Evolutionary conservation across 2,113 vertebrate species (phyloP).

Genomic region (Crotalus tigris): DNA sequence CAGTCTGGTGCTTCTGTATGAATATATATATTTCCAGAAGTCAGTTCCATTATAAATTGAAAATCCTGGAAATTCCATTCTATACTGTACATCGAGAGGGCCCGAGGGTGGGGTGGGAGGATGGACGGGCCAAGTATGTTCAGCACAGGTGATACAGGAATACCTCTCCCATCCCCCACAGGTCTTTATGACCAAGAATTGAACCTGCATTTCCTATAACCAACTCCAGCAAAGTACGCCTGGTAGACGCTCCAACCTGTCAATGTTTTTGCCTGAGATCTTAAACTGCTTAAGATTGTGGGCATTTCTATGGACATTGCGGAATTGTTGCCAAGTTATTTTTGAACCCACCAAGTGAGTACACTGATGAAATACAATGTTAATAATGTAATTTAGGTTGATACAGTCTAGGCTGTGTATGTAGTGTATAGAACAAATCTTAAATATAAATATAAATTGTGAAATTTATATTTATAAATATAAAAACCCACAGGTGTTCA

Average conservation of each 20-base stretch:
- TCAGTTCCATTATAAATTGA: not conserved
- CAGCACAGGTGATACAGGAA: not conserved
- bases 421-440: not conserved
- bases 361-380: not conserved
- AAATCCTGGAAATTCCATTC: not conserved
- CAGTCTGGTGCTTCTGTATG: not conserved
- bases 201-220: not conserved
- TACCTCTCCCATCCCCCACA: too few species aligned
- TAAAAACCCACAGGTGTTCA: not conserved
- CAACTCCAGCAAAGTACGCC: not conserved
- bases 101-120: not conserved
- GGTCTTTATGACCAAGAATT: not conserved
- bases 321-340: not conserved
- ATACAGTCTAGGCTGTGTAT: not conserved
- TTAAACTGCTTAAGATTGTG: not conserved
- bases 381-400: not conserved
- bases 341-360: not conserved
- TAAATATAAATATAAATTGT: not conserved
- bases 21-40: not conserved
- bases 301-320: not conserved
- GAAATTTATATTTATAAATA: too few species aligned
- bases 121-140: not conserved
- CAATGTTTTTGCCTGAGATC: not conserved
- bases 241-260: not conserved
- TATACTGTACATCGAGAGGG: not conserved